Evolutionary conservation across 2,888 invertebrate species (phyloP), one percentile per base, ranked within the genome.

Genomic region (Mesorhabditis spiculigera): DNA sequence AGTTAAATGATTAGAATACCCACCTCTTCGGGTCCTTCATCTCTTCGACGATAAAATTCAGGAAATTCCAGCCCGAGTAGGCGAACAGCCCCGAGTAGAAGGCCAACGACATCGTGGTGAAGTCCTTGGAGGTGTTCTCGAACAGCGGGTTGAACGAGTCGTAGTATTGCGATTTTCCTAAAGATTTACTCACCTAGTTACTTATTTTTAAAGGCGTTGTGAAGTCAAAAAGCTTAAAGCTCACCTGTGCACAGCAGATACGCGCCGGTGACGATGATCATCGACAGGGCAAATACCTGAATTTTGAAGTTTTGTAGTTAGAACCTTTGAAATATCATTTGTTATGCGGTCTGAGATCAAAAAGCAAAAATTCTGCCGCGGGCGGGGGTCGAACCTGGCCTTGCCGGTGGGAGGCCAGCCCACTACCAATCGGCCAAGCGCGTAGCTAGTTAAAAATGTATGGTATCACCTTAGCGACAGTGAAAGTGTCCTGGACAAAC

Each of bases 1-100:
- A 6, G 43, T 28, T 10, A 44, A 8, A 0, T 13, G 44, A 42
- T 1, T 13, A 66, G 16, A 64, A 28, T n/a, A 1, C 16, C 13
- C 87, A 91, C 91, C 89, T 92, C 71, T 95, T 93, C 0, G 98
- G 97, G 87, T 98, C 94, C 87, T 97, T 94, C 77, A 98, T 88
- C 88, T 98, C 98, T 87, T 98, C 98, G 81, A 97, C 95, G 75
- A 98, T 95, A 88, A 96, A 98, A 89, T 98, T 98, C 82, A 98
- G 89, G 88, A 97, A 98, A 88, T 98, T 98, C 95, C 95, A 84
- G 63, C 84, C 78, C 16, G 77, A 96, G 89, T 97, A 98, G 28
- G 98, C 97, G 88, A 98, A 98, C 74, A 98, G 89, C 68, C 97
- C 97, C 0, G 95, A 95, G 88, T 98, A 98, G 88, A 98, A 78